phyloP scores from a whole-genome alignment of 2,113 vertebrate species.

The Microcebus lehilahytsara region DNA sequence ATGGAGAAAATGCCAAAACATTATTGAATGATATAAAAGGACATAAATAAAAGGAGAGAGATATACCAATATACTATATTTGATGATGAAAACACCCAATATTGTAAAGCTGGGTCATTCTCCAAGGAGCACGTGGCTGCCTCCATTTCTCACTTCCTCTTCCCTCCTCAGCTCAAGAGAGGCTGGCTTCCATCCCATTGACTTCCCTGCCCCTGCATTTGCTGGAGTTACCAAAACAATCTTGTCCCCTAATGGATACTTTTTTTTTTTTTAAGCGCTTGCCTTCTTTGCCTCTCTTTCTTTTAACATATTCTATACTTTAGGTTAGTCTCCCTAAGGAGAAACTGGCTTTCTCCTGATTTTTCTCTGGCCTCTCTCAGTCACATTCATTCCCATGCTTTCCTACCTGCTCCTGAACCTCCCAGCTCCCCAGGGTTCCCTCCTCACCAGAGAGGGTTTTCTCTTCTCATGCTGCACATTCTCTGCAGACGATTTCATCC shows the following conservation, averaged over 20 bases:
- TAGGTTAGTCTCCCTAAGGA: background rate
- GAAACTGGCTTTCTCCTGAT: background rate
- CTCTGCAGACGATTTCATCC: background rate
- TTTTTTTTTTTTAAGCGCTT: background rate
- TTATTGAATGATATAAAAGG: too few species aligned
- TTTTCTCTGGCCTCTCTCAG: background rate
- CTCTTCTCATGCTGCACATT: background rate
- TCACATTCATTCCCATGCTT: background rate
- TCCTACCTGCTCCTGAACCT: background rate
- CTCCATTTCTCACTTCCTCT: background rate
- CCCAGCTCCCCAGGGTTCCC: background rate
- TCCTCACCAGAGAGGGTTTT: background rate
- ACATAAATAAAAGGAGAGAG: too few species aligned
- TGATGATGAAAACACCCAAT: too few species aligned
- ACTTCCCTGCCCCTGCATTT: background rate
- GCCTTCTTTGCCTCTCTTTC: background rate
- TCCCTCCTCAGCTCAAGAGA: background rate
- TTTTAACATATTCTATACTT: background rate
- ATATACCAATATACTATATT: too few species aligned
- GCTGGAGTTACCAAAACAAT: background rate
- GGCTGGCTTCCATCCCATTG: background rate
- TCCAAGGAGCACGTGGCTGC: background rate
- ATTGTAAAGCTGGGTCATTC: background rate
- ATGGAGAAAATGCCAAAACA: too few species aligned
- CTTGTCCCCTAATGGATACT: background rate